These are phyloP conservation scores for Ecliptopera silaceata DNA, from an alignment of 2,888 invertebrate genomes.

Conservation along the genomic window DNA sequence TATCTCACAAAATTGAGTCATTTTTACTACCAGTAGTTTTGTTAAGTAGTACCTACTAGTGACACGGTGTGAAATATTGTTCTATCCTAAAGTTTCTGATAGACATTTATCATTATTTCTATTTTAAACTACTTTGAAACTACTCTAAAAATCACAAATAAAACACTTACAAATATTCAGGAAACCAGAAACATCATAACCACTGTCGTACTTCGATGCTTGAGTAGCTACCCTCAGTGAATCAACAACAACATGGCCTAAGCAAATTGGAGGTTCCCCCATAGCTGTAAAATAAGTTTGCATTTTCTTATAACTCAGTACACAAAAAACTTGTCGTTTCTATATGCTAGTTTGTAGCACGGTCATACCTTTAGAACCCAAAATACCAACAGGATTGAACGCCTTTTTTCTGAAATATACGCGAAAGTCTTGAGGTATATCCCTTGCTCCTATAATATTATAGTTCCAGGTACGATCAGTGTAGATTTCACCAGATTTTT, in stretches of 20 bases:
- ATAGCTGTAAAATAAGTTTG: conserved; percentile 37
- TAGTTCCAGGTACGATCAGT: conserved; percentile 57
- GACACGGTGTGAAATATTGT: too few species aligned
- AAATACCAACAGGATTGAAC: conserved; percentile 54
- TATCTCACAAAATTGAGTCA: too few species aligned
- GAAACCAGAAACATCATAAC: conserved; percentile 39
- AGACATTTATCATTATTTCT: too few species aligned
- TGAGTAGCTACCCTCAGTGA: conserved; percentile 47
- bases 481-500: conserved; percentile 46
- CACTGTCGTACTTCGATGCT: conserved; percentile 47
- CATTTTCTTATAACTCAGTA: too few species aligned
- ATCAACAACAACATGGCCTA: conserved; percentile 49
- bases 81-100: too few species aligned
- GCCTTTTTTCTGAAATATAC: conserved; percentile 47
- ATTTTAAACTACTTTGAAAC: too few species aligned
- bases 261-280: conserved; percentile 50
- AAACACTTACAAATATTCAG: conserved; percentile 45
- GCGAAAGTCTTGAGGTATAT: conserved; percentile 55
- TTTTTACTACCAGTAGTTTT: too few species aligned
- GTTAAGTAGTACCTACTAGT: too few species aligned
- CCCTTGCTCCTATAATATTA: conserved; percentile 53
- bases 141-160: too few species aligned
- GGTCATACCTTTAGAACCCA: conserved; percentile 54
- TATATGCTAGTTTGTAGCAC: too few species aligned
- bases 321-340: too few species aligned